Base-by-base conservation (phyloP, 2,888 invertebrate species). In the Lasioglossum marginatum region DNA sequence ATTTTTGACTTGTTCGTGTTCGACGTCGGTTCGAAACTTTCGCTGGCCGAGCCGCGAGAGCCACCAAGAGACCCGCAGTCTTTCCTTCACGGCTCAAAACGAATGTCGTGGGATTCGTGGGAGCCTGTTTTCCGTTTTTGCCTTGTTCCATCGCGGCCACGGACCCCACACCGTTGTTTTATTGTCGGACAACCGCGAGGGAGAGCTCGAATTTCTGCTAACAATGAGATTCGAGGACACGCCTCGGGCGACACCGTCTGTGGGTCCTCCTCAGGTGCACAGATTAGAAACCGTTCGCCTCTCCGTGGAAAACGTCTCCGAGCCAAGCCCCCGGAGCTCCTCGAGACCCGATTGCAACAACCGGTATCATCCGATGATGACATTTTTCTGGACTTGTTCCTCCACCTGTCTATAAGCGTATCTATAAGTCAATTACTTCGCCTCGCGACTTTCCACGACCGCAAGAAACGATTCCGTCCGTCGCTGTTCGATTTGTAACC, bases 21-120 rank as follows among this genome's bases (percentile, higher is more conserved):
- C 86, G 72, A 70, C 4, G 10, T 10, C 57, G 45, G 68, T n/a
- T 89, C 71, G 40, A 76, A 82, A 45, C 89, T 48, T 27, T 86
- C 79, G 63, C 88, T 86, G 70, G 27, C 37, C 68, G 48, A 60
- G 43, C 48, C 31, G 74, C 82, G 83, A 85, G 87, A 90, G 87
- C 86, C 85, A 83, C 89, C 81, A 68, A 82, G 88, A 89, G 90
- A 91, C 88, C 86, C 90, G 89, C 90, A 89, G 90, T 90, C 90
- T 92, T 92, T 92, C 87, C 91, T 90, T 91, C 90, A 84, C 87
- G 89, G 89, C 87, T 91, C 89, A 86, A 89, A 90, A 91, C 89
- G 91, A 91, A 88, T 87, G 91, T 90, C 90, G 91, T 91, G 90
- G 92, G 91, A 92, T 89, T 93, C 92, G 91, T 93, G 92, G 92